Evolutionary conservation across 53 echinoderm and acorn worm genomes (phyloP), one percentile per base, ranked within the genome.

Genomic region (Paracentrotus lividus): DNA sequence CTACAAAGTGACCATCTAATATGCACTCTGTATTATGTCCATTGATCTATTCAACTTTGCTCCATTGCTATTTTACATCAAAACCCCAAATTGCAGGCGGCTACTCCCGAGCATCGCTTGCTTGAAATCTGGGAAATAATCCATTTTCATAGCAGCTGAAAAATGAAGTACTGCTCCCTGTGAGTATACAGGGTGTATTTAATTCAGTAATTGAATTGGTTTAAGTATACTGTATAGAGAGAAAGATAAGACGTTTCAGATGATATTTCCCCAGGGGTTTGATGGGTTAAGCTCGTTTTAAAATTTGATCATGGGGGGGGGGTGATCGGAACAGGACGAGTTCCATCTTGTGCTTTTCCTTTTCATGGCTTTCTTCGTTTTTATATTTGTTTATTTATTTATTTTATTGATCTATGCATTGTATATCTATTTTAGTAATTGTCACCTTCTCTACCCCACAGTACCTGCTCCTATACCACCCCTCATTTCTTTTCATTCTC

Each of bases 201-300:
- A 72, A 72, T 72, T 72, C 32, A 32, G 72, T 72, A 72, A 72
- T 72, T 72, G 72, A 72, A 72, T 72, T 72, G 72, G 72, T 72
- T 72, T 38, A 72, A 72, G 72, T 72, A 72, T 36, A 72, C 15
- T 20, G 20, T 72, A 72, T 72, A 38, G 72, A 38, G 38, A 18
- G 21, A 38, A 40, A 4, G 40, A 38, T 15, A 36, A 18, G 40
- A 72, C 40, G 72, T 72, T 72, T 40, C 4, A 32, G 47, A 81
- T 81, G 81, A 81, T 81, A 81, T 81, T 81, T 81, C 81, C 26
- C 81, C n/a, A 0, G 81, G 81, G 81, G 81, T 10, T 4, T 1
- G 49, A 7, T 26, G 12, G 81, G 47, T 44, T 81, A 81, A 81
- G 81, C 44, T 81, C 4, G 81, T 81, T 81, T 47, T 33, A 81